Evolutionary conservation across 2,888 invertebrate species (phyloP).

Genomic region (Drosophila testacea): DNA sequence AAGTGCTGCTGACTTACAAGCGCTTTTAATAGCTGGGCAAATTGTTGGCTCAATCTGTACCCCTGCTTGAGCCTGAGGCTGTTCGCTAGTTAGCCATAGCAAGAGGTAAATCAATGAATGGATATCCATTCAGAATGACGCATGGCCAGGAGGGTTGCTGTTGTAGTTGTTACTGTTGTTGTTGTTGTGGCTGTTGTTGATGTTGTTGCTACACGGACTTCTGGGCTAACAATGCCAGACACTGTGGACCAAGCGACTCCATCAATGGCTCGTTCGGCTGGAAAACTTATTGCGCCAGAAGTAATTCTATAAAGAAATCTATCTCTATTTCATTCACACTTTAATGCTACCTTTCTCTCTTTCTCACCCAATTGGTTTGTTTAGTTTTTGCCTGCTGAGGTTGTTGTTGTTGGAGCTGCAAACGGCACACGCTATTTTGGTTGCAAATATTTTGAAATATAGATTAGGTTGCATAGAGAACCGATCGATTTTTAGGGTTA

Average conservation of each 20-base stretch:
- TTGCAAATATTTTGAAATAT: slow-evolving; percentile 53
- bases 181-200: neutral
- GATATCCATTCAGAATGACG: slow-evolving; percentile 54
- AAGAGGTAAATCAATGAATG: slow-evolving; percentile 74
- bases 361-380: slow-evolving; percentile 2
- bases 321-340: slow-evolving; percentile 23
- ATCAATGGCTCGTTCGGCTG: slow-evolving; percentile 70
- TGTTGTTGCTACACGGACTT: slow-evolving; percentile 18
- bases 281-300: slow-evolving; percentile 80
- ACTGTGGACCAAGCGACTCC: slow-evolving; percentile 50
- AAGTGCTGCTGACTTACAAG: slow-evolving; percentile 48
- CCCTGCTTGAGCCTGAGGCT: slow-evolving; percentile 17
- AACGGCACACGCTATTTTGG: slow-evolving; percentile 58
- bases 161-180: neutral
- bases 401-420: neutral
- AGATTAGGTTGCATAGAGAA: slow-evolving; percentile 32
- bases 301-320: slow-evolving; percentile 77
- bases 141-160: slow-evolving; percentile 37
- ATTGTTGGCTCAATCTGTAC: slow-evolving; percentile 23
- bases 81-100: slow-evolving; percentile 54
- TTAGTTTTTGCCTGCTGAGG: slow-evolving; percentile 22
- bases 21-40: slow-evolving; percentile 58
- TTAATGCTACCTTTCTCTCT: neutral
- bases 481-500: slow-evolving; percentile 60
- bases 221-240: slow-evolving; percentile 34